These are phyloP conservation scores for Eilema sororculum DNA, from an alignment of 2,888 invertebrate species.

Conservation along the genomic window DNA sequence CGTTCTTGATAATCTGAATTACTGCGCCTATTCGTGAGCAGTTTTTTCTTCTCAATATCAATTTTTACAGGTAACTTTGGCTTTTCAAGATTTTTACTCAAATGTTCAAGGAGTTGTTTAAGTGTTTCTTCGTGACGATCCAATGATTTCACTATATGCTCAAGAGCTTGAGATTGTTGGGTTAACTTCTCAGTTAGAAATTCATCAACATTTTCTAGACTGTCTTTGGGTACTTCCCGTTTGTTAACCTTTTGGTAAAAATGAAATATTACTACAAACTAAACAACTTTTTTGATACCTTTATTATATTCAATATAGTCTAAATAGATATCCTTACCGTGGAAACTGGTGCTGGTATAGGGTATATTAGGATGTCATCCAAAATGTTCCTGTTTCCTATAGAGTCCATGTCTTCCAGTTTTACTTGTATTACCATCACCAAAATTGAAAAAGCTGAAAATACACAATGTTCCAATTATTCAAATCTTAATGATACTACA, in stretches of 20 bases:
- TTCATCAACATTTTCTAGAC: conserved; percentile 44
- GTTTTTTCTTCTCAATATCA: conserved; percentile 49
- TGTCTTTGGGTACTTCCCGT: conserved; percentile 48
- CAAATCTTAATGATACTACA: background rate
- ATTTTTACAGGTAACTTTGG: conserved; percentile 67
- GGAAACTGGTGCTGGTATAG: conserved; percentile 36
- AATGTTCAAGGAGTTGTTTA: conserved; percentile 61
- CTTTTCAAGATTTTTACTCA: conserved; percentile 53
- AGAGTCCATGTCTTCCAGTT: conserved; percentile 31
- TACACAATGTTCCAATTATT: background rate
- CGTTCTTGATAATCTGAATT: conserved; percentile 35
- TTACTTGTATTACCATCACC: conserved; percentile 29
- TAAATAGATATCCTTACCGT: conserved; percentile 49
- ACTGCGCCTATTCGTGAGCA: conserved; percentile 47
- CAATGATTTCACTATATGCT: conserved; percentile 60
- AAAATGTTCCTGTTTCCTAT: conserved; percentile 42
- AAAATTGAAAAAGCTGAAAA: conserved; percentile 39
- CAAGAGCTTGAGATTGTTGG: conserved; percentile 69
- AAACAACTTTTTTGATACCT: background rate
- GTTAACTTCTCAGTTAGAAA: conserved; percentile 69
- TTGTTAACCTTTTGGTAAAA: conserved; percentile 64
- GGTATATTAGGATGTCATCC: conserved; percentile 55
- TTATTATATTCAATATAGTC: background rate
- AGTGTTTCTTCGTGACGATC: conserved; percentile 59
- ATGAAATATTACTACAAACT: conserved; percentile 37